phyloP scores from a whole-genome alignment of 2,888 invertebrate species.

The Tachina lurida region DNA sequence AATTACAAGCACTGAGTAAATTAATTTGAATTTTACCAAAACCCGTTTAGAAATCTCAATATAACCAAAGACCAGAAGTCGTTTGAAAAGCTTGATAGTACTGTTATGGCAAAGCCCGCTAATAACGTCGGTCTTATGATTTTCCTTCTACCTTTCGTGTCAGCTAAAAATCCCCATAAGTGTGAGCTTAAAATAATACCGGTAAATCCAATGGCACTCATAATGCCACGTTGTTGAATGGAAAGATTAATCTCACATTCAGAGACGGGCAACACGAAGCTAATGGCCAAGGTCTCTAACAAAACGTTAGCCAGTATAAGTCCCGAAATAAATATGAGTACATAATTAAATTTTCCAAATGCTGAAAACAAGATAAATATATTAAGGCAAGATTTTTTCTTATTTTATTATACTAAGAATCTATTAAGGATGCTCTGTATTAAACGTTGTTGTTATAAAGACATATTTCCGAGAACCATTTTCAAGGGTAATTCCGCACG shows the following conservation, averaged over 20 bases:
- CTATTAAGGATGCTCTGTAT: too few relatives aligned
- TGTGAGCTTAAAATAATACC: slow-evolving; percentile 84
- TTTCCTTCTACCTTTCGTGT: slow-evolving; percentile 84
- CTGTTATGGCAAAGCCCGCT: slow-evolving; percentile 83
- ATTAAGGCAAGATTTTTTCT: too few relatives aligned
- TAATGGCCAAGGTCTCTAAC: slow-evolving; percentile 83
- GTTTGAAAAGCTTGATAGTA: slow-evolving; percentile 83
- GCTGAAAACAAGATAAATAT: slow-evolving; percentile 76
- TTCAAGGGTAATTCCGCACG: too few relatives aligned
- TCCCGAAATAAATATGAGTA: slow-evolving; percentile 83
- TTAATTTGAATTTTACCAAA: slow-evolving; percentile 81
- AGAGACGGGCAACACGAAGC: slow-evolving; percentile 84
- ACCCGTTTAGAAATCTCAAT: slow-evolving; percentile 84
- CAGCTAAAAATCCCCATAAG: slow-evolving; percentile 85
- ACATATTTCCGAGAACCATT: too few relatives aligned
- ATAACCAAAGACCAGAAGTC: slow-evolving; percentile 83
- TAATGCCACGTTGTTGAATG: slow-evolving; percentile 81
- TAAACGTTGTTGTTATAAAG: too few relatives aligned
- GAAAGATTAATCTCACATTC: slow-evolving; percentile 82
- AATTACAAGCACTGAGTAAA: neutral
- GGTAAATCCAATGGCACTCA: slow-evolving; percentile 82
- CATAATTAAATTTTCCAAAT: slow-evolving; percentile 84
- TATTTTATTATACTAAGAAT: too few relatives aligned
- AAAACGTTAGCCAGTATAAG: slow-evolving; percentile 84
- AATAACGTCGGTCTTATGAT: slow-evolving; percentile 83